phyloP scores from a whole-genome alignment of 2,888 invertebrate genomes.

The Eurois occulta region DNA sequence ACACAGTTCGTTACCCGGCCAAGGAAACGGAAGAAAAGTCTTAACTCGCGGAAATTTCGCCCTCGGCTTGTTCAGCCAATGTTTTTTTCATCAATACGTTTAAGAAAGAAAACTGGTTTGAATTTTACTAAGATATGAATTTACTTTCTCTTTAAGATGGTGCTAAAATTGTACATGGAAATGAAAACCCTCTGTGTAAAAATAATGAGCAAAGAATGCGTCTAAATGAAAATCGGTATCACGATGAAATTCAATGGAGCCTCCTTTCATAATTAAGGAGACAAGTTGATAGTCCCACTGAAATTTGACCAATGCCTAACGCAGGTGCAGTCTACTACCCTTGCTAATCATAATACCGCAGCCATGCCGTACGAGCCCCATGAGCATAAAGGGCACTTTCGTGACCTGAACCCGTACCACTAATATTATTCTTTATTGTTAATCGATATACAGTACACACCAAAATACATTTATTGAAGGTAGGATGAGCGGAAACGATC shows the following conservation, averaged over 20 bases:
- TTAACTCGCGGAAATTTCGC: constrained; percentile 67
- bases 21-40: constrained; percentile 70
- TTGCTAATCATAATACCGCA: constrained; percentile 50
- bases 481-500: constrained; percentile 37
- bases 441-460: constrained; percentile 53
- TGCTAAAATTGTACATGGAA: not conserved
- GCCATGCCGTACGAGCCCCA: constrained; percentile 49
- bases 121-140: constrained; percentile 16
- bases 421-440: constrained; percentile 57
- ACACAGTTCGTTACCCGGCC: constrained; percentile 75
- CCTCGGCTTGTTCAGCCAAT: constrained; percentile 59
- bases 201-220: not conserved
- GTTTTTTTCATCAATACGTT: constrained; percentile 61
- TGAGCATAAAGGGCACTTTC: constrained; percentile 45
- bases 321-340: constrained; percentile 50
- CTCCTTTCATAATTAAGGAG: constrained; percentile 28
- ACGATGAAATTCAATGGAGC: constrained; percentile 1
- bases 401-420: constrained; percentile 31
- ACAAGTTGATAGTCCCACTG: constrained; percentile 34
- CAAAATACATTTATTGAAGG: constrained; percentile 45
- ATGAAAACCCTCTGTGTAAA: not conserved
- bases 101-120: constrained; percentile 36
- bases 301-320: constrained; percentile 42
- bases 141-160: not conserved
- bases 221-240: not conserved